Percentiles rank a stretch among this genome's conserved stretches.
phyloP scores from a whole-genome alignment of 30 jellyfish, hydroid and myxozoan genomes.

The Pelagia noctiluca region DNA sequence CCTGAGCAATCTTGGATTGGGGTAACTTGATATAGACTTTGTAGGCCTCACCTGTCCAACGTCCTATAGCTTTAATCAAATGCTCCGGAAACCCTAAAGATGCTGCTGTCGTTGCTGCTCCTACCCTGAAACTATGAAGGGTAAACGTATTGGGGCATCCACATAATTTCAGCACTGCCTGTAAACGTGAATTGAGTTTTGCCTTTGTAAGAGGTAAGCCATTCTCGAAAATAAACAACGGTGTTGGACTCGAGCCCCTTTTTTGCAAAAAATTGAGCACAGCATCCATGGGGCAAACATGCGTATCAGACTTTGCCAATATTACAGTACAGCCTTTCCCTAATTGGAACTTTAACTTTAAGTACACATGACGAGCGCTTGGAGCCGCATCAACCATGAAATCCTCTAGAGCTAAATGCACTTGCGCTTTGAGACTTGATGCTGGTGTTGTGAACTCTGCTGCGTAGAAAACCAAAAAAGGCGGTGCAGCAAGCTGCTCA shows the following conservation, averaged over 20 bases:
- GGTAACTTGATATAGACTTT: background rate
- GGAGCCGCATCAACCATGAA: background rate
- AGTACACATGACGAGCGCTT: background rate
- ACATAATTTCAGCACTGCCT: background rate
- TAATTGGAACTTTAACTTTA: background rate
- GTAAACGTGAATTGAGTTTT: background rate
- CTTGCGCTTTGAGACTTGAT: background rate
- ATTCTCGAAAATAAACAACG: background rate
- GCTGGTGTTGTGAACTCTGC: slow-evolving; percentile 27
- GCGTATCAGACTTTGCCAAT: background rate
- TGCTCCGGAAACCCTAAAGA: too few relatives aligned
- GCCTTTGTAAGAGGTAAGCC: background rate
- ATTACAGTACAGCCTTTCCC: slow-evolving; percentile 1
- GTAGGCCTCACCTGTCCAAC: background rate
- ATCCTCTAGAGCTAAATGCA: background rate
- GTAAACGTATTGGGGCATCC: background rate
- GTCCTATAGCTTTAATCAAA: too few relatives aligned
- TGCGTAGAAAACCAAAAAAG: slow-evolving; percentile 23
- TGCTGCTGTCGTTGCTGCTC: background rate
- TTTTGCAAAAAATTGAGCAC: background rate
- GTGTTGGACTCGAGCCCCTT: background rate
- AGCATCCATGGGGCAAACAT: slow-evolving; percentile 11
- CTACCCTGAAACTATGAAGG: background rate
- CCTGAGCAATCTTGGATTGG: too few relatives aligned
- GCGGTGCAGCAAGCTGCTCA: slow-evolving; percentile 37